Evolutionary conservation across 2,888 invertebrate genomes (phyloP), one percentile per base, ranked within the genome.

Genomic region (Colletes collaris): DNA sequence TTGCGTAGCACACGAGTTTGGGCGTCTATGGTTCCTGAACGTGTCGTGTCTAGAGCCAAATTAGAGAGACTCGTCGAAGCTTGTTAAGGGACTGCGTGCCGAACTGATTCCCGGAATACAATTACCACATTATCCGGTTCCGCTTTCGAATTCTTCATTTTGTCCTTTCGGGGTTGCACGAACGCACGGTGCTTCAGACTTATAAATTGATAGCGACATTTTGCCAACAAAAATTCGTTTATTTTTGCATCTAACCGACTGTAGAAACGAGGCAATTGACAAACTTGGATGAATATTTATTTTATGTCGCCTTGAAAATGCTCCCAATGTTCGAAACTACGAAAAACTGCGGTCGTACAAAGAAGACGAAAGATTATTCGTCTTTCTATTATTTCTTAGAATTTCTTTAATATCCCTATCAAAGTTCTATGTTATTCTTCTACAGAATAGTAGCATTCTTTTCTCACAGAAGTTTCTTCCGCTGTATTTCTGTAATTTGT

Each of bases 91-190:
- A 81, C 80, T 86, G 85, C 86, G 87, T 85, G 88, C 84, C 82
- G 76, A 79, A 76, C 81, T 65, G 84, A 83, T 90, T 89, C 89
- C 69, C 70, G 73, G 89, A 89, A 87, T 81, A 78, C 84, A 86
- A 90, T 90, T 88, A 89, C 89, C 87, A 83, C 79, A 89, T 89
- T 89, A 89, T 87, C 81, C 85, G 85, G 88, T 89, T 89, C 87
- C 88, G 89, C 89, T 89, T 89, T 86, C 83, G 84, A 84, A 89
- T 87, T 89, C 85, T 85, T 80, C 79, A 81, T 85, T 86, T 85
- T 87, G 85, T 88, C 86, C 81, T 86, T 82, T 70, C 70, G 35
- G 59, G 59, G 52, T 60, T 56, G 59, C 62, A 46, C 27, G 27
- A 27, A 27, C 27, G 27, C 27, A 27, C 27, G 27, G 27, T 27